Base-by-base conservation (phyloP, 1,140 invertebrate species). In the honey bee (Apis mellifera) region DNA sequence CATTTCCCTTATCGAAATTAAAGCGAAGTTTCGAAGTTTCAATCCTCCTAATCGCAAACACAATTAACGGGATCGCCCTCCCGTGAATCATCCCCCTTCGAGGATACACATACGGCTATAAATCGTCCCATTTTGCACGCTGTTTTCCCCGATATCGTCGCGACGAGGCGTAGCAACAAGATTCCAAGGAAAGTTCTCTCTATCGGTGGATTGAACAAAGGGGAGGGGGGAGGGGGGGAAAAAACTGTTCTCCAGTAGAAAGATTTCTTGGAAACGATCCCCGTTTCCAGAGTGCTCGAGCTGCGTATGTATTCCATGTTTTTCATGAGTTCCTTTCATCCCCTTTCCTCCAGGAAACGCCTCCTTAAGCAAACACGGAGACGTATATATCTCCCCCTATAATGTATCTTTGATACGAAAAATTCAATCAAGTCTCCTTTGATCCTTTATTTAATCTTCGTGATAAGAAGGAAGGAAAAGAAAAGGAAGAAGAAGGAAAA, bases 191-290 rank as follows among this genome's bases (percentile, higher is more conserved):
- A 66, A 66, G 1, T 65, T 55, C 21, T 66, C 52, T 64, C 23
- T 17, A n/a, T 42, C 8, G 17, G 3, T 8, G 21, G 19, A 23
- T 19, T 12, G 48, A 75, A 64, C 59, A 75, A 75, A 75, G 26
- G 19, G n/a, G n/a, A n/a, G n/a, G n/a, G n/a, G n/a, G n/a, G n/a
- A n/a, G n/a, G n/a, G n/a, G n/a, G n/a, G n/a, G 32, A 42, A 64
- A 50, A 42, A 62, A 75, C 42, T 19, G 48, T 62, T 50, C 32
- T 59, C 23, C 23, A 19, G 1, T 64, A 17, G 26, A 17, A 21
- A 77, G 5, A 66, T 77, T 66, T 77, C 52, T 23, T 66, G 50
- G 50, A 77, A n/a, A 77, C n/a, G 9, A 62, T 17, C 42, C 32
- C n/a, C 75, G 62, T 65, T 60, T 57, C 15, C 50, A 55, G 52